Base-by-base conservation (phyloP, 2,888 invertebrate species). In the Pherbina coryleti region DNA sequence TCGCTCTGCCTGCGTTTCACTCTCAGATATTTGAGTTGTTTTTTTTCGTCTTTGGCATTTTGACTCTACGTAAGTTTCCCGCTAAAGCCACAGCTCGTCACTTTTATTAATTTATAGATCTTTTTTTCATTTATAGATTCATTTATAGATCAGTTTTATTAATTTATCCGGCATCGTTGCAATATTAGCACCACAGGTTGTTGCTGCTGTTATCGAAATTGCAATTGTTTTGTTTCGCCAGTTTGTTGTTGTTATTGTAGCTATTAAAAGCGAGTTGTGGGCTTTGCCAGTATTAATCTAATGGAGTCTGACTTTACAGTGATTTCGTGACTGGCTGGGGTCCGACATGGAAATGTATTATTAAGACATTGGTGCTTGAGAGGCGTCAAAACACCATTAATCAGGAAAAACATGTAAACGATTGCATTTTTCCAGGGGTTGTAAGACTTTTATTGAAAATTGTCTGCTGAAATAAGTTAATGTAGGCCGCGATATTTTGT, bases 291-390 rank as follows among this genome's bases (percentile, higher is more conserved):
- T 83, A 82, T 84, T 80, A 81, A 79, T 81, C 80, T 78, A 80
- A 81, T 82, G 80, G 80, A 79, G 85, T 84, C 83, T 86, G 88
- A 87, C 86, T 77, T 81, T 83, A 81, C 86, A 83, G 86, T 82
- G 81, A 85, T 82, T 84, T 79, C 74, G 51, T 81, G 81, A n/a
- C 53, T 31, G 51, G 3, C 9, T 31, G 11, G 62, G 11, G 17
- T 64, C 1, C 11, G 8, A 34, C 11, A 64, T 31, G 2, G 31
- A 64, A 64, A 64, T 64, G 64, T n/a, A 64, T 17, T 64, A 64
- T 64, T 64, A 34, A 64, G 25, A 31, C 34, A 64, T 64, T 17
- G 17, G 31, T 28, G 28, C 31, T 11, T 64, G 19, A 55, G 57
- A 3, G 3, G 25, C 22, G 57, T 25, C 57, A 31, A 31, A 31